phyloP scores from a whole-genome alignment of 2,113 vertebrate genomes.

The Coryphaenoides rupestris region DNA sequence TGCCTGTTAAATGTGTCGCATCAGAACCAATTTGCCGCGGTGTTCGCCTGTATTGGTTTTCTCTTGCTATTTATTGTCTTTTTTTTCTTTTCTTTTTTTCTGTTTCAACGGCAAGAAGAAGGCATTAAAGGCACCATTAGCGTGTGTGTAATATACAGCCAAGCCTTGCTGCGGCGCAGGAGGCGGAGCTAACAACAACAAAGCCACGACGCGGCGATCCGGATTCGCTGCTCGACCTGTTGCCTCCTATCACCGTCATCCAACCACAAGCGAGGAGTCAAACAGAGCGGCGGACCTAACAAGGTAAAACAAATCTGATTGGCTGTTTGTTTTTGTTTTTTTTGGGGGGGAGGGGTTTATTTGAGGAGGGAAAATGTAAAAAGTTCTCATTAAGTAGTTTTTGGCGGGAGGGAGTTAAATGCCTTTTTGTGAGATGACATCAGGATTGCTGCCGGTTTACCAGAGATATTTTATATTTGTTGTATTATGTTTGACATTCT shows the following conservation, averaged over 20 bases:
- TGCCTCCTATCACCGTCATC: slow-evolving; percentile 10
- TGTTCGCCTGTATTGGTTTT: slow-evolving; percentile 41
- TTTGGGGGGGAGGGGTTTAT: background rate
- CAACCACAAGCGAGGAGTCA: slow-evolving; percentile 29
- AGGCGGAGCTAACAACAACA: slow-evolving; percentile 41
- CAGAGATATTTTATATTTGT: too few relatives aligned
- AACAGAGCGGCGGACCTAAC: slow-evolving; percentile 2
- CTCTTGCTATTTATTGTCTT: slow-evolving; percentile 24
- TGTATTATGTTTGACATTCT: too few relatives aligned
- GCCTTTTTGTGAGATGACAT: too few relatives aligned
- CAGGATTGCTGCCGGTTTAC: too few relatives aligned
- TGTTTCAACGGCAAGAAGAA: slow-evolving; percentile 54
- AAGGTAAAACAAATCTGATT: background rate
- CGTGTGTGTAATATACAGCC: slow-evolving; percentile 40
- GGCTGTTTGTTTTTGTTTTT: too few relatives aligned
- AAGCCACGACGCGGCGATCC: slow-evolving; percentile 26
- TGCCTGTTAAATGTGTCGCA: slow-evolving; percentile 48
- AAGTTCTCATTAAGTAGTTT: too few relatives aligned
- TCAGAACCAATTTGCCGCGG: slow-evolving; percentile 39
- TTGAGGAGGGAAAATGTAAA: background rate
- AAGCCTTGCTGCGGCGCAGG: slow-evolving; percentile 34
- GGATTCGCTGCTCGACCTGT: slow-evolving; percentile 42
- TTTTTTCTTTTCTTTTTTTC: slow-evolving; percentile 36
- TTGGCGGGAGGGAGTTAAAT: too few relatives aligned
- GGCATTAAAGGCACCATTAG: slow-evolving; percentile 49